phyloP scores from a whole-genome alignment of 2,797 vertebrate genomes.

The Cynopterus sphinx region DNA sequence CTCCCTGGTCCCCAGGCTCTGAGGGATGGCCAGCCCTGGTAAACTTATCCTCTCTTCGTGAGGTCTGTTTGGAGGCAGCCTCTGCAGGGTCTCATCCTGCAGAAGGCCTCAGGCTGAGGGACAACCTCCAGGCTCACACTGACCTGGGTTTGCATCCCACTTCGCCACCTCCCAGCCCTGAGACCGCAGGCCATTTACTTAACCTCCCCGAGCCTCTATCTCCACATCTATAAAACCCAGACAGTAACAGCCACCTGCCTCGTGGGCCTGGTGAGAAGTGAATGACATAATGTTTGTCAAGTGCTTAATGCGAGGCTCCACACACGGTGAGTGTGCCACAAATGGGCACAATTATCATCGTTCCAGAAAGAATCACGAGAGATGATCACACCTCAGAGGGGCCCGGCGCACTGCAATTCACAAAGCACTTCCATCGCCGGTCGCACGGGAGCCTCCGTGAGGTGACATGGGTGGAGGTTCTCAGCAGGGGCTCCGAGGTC shows the following conservation, averaged over 20 bases:
- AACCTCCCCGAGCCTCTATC: not conserved
- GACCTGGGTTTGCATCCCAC: fast-evolving
- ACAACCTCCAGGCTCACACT: not conserved
- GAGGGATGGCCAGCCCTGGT: not conserved
- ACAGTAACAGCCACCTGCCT: not conserved
- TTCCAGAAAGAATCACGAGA: not conserved
- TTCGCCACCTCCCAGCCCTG: not conserved
- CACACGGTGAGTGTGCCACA: not conserved
- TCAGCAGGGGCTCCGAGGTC: not conserved
- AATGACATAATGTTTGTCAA: not conserved
- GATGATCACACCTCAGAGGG: not conserved
- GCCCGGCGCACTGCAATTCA: fast-evolving
- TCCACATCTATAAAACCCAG: not conserved
- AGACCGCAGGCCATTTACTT: not conserved
- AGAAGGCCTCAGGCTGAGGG: fast-evolving
- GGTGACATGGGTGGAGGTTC: not conserved
- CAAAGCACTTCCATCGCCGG: not conserved
- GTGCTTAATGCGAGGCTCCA: fast-evolving
- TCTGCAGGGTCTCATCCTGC: not conserved
- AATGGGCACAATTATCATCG: not conserved
- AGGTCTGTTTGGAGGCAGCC: not conserved
- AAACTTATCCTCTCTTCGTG: not conserved
- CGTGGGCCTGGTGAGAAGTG: not conserved
- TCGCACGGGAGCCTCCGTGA: fast-evolving
- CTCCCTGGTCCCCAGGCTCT: not conserved